A percentile compares a stretch with the other conserved stretches of the same genome.
Conservation (phyloP, 2,113 vertebrate genomes). For the Poecile atricapillus region DNA sequence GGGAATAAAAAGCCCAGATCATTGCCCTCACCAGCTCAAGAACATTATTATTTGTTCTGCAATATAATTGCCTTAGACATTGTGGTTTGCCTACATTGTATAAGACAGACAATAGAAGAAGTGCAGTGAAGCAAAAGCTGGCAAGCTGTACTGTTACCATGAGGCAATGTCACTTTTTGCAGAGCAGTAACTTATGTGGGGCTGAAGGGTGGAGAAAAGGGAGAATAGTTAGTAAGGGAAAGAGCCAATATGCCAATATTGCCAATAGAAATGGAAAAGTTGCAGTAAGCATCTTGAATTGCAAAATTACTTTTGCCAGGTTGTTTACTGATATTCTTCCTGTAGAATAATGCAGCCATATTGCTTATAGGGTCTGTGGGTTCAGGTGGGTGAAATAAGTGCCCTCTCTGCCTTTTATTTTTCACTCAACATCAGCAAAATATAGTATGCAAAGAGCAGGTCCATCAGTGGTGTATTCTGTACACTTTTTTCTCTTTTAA, state of each 20-base stretch:
- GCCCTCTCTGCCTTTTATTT: neutral
- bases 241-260: neutral
- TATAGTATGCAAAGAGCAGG: neutral
- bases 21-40: neutral
- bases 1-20: neutral
- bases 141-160: neutral
- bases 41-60: slow-evolving; percentile 1
- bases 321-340: neutral
- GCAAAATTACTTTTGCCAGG: neutral
- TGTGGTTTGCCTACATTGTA: neutral
- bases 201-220: neutral
- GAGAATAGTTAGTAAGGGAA: neutral
- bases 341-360: neutral
- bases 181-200: neutral
- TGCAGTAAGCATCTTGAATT: neutral
- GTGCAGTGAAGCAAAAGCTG: neutral
- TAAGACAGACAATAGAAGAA: neutral
- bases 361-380: neutral
- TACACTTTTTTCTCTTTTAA: neutral
- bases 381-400: neutral
- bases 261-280: neutral
- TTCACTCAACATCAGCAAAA: neutral
- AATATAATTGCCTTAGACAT: neutral
- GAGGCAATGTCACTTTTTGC: neutral
- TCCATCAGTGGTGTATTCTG: neutral